These are phyloP conservation scores for Scaptomyza polygonia DNA, from an alignment of 2,888 invertebrate species.

Conservation along the genomic window DNA sequence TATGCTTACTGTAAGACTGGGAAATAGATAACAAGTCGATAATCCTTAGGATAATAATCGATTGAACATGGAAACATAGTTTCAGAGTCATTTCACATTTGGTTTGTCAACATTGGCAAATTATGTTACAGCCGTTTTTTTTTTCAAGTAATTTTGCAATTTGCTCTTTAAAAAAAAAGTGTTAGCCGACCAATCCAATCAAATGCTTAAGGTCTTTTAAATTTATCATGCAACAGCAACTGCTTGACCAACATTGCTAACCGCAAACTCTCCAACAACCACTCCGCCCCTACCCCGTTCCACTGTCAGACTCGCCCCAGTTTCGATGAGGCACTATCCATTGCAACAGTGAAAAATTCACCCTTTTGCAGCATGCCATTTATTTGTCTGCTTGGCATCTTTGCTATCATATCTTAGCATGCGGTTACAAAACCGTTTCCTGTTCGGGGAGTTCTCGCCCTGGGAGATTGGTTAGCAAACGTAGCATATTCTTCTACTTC, in stretches of 20 bases:
- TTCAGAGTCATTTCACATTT: too few relatives aligned
- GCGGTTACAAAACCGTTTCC: conserved; percentile 48
- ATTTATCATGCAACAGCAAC: neutral
- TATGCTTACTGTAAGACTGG: too few relatives aligned
- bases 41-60: too few relatives aligned
- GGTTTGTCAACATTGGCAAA: too few relatives aligned
- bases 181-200: neutral
- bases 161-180: neutral
- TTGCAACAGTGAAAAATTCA: conserved; percentile 76
- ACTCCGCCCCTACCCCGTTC: neutral
- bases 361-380: conserved; percentile 75
- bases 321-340: conserved; percentile 48
- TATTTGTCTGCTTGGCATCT: conserved; percentile 70
- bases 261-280: conserved; percentile 23
- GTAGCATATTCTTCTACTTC: conserved; percentile 11
- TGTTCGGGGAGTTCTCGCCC: too few relatives aligned
- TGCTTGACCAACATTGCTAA: conserved; percentile 40
- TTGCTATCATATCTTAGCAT: conserved; percentile 72
- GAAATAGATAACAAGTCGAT: too few relatives aligned
- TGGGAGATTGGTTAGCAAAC: neutral
- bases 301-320: neutral
- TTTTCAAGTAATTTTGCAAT: neutral
- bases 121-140: neutral
- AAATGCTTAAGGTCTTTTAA: conserved; percentile 30
- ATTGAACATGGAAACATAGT: too few relatives aligned